Base-by-base conservation (phyloP, 2,888 invertebrate species). In the Tenthredo mesomela region DNA sequence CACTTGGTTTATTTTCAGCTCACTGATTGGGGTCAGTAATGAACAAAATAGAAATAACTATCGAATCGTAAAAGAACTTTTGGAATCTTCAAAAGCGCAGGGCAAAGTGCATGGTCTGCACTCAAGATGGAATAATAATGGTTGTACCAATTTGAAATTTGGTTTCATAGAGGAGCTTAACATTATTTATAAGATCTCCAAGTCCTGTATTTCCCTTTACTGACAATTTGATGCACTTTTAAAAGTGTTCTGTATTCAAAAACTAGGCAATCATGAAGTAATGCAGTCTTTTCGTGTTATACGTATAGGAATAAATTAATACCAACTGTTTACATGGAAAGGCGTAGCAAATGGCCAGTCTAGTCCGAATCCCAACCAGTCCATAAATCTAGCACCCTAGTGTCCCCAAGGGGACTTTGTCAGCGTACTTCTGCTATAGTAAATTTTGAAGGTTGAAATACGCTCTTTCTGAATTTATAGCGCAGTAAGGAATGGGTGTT, bases 361-460 rank as follows among this genome's bases (percentile, higher is more conserved):
- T 67, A 67, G 67, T 33, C 67, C 67, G 15, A 67, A 33, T 67
- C 67, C 33, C 18, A 67, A 18, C 18, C 10, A 33, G 67, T 67
- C 21, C 33, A 18, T 33, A 67, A 67, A 67, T 67, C 67, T 18
- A 67, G 33, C 67, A 15, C 33, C 33, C 67, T 18, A 33, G 33
- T 67, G 33, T 67, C 33, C 18, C 67, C 40, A 15, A 73, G 71
- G 37, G 40, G 43, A 71, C n/a, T 71, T 71, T 43, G 37, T n/a
- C n/a, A 40, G 21, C n/a, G 43, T 21, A 71, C n/a, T n/a, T 43
- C 71, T 37, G 43, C 21, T 40, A 71, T 40, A 71, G 73, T 73
- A 43, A 73, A 73, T 73, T 73, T 40, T 21, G 25, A 21, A 73
- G 9, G 25, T 47, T 73, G 21, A 25, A 73, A 73, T 73, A 40